These are phyloP conservation scores for Agriotes lineatus DNA, from an alignment of 2,888 invertebrate genomes.

Conservation along the genomic window DNA sequence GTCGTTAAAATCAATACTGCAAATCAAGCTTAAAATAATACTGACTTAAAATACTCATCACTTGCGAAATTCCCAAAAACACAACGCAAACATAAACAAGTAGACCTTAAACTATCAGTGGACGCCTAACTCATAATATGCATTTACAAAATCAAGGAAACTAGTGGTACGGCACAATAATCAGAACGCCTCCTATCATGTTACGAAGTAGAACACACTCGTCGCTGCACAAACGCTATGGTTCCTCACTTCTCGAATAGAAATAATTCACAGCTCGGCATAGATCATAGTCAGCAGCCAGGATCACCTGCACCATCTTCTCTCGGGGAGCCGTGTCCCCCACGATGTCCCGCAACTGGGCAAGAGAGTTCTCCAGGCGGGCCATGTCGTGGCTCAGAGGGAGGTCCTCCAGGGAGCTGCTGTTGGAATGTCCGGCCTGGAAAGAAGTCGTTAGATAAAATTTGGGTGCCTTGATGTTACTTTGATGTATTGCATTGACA, in stretches of 20 bases:
- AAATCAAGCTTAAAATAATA: conserved; percentile 29
- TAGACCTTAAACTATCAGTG: too few relatives aligned
- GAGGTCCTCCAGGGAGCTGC: conserved; percentile 58
- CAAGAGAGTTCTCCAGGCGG: conserved; percentile 67
- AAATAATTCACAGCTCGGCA: conserved; percentile 72
- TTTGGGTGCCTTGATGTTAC: too few relatives aligned
- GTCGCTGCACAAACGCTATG: conserved; percentile 15
- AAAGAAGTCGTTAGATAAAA: conserved; percentile 21
- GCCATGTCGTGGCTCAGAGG: conserved; percentile 58
- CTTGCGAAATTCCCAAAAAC: conserved; percentile 11
- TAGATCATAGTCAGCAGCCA: conserved; percentile 72
- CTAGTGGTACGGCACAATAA: neutral
- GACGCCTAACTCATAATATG: neutral
- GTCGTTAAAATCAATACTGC: conserved; percentile 4
- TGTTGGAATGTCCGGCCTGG: conserved; percentile 55
- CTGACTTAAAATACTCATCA: conserved; percentile 30
- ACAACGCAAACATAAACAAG: neutral
- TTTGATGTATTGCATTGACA: too few relatives aligned
- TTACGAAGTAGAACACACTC: neutral
- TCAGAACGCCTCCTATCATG: neutral
- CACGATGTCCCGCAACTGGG: conserved; percentile 68
- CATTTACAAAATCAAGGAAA: neutral
- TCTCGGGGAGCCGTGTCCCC: conserved; percentile 68
- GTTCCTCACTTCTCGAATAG: conserved; percentile 61
- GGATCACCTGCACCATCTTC: conserved; percentile 67